Conservation (phyloP, 2,113 vertebrate genomes). For the Taurulus bubalis region DNA sequence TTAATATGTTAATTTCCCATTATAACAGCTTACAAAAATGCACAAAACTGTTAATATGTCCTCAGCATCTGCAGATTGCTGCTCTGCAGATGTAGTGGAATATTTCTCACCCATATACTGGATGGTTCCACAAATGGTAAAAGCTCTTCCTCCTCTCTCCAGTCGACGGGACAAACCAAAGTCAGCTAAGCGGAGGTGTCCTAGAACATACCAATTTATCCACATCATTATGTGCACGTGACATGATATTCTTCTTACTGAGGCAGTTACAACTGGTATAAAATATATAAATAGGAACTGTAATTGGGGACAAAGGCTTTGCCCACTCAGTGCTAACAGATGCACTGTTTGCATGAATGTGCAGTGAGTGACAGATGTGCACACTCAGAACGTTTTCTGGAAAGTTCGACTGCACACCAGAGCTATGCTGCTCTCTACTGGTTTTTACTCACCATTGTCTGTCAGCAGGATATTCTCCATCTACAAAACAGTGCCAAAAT, state of each 20-base stretch:
- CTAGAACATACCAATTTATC: conserved; percentile 78
- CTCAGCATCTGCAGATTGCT: not conserved
- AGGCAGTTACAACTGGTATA: not conserved
- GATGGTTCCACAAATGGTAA: conserved; percentile 96
- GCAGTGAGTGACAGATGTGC: conserved; percentile 16
- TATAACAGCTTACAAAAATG: not conserved
- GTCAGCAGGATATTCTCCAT: conserved; percentile 97
- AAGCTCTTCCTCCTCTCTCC: conserved; percentile 87
- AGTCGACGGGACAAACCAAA: conserved; percentile 93
- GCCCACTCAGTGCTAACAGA: not conserved
- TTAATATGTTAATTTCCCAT: not conserved
- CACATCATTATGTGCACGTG: not conserved
- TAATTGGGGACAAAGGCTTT: conserved; percentile 9
- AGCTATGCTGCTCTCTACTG: conserved; percentile 70
- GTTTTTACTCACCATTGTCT: conserved; percentile 87
- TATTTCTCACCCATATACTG: conserved; percentile 94
- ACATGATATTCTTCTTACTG: not conserved
- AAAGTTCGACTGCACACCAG: conserved; percentile 32
- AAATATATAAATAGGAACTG: not conserved
- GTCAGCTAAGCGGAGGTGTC: conserved; percentile 94
- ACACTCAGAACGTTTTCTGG: conserved; percentile 24
- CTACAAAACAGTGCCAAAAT: conserved; percentile 72
- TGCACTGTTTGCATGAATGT: conserved; percentile 21
- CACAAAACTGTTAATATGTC: not conserved
- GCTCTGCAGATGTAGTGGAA: not conserved